These are phyloP conservation scores for Drosophila willistoni DNA, from an alignment of 1,140 invertebrate species.

Conservation along the genomic window DNA sequence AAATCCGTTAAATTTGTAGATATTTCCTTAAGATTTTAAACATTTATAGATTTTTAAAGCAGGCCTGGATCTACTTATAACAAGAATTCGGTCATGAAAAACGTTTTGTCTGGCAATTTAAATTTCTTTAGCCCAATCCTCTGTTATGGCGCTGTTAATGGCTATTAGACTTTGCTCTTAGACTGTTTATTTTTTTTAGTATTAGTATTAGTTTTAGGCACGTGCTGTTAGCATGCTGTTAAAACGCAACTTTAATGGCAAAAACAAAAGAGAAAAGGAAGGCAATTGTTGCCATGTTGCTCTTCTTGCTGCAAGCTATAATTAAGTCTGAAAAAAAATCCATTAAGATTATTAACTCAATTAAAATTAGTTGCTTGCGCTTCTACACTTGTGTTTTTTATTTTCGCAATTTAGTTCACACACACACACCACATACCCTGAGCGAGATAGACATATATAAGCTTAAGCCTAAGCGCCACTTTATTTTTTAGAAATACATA, in stretches of 20 bases:
- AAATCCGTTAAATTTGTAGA: too few species aligned
- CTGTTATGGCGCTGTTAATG: background rate
- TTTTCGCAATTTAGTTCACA: slow-evolving; percentile 58
- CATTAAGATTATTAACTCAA: slow-evolving; percentile 76
- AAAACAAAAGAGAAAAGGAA: slow-evolving; percentile 1
- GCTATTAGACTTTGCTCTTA: background rate
- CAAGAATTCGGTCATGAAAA: background rate
- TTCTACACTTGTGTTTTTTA: slow-evolving; percentile 55
- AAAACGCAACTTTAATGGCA: slow-evolving; percentile 5
- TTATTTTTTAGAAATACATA: background rate
- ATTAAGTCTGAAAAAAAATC: slow-evolving; percentile 71
- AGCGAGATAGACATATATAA: background rate
- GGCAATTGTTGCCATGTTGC: slow-evolving; percentile 20
- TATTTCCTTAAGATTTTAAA: too few species aligned
- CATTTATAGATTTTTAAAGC: too few species aligned
- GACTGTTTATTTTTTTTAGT: background rate
- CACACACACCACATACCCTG: slow-evolving; percentile 14
- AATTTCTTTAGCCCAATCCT: background rate
- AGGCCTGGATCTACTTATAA: too few species aligned
- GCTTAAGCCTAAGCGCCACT: slow-evolving; percentile 55
- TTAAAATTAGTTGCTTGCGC: slow-evolving; percentile 56
- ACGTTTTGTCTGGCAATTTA: background rate
- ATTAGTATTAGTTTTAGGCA: background rate
- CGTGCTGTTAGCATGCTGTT: slow-evolving; percentile 5
- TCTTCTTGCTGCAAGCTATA: slow-evolving; percentile 43